These are phyloP conservation scores for Phalacrocorax aristotelis DNA, from an alignment of 2,113 vertebrate genomes.

Conservation along the genomic window DNA sequence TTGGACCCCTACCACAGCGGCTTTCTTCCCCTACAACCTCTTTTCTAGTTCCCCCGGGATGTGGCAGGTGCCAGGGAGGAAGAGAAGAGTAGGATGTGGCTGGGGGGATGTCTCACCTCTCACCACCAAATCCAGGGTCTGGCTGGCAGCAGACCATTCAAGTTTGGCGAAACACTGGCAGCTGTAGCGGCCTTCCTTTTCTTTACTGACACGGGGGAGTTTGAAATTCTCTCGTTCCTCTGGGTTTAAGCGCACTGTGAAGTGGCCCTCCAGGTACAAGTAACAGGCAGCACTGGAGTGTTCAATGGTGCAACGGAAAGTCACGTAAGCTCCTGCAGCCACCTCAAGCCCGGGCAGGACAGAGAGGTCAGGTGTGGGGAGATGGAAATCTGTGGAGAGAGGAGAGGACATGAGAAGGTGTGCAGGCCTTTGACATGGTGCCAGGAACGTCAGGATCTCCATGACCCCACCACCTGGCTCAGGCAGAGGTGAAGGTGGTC, in stretches of 20 bases:
- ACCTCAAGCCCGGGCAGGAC: background rate
- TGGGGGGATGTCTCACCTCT: background rate
- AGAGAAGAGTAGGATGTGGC: background rate
- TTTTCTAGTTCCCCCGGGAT: background rate
- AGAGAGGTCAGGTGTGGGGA: background rate
- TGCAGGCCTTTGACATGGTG: background rate
- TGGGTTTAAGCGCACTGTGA: fast-evolving
- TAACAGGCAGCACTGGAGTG: background rate
- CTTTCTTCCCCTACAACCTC: background rate
- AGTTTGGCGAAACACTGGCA: background rate
- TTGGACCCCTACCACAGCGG: background rate
- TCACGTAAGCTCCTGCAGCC: background rate
- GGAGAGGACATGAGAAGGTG: background rate
- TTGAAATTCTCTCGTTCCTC: background rate
- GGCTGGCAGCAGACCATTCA: background rate
- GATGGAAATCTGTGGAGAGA: background rate
- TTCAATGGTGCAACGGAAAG: background rate
- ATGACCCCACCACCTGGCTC: background rate
- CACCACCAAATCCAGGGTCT: background rate
- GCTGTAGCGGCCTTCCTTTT: background rate
- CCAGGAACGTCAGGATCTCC: background rate
- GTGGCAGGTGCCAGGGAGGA: background rate
- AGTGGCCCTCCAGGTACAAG: background rate
- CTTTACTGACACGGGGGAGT: background rate
- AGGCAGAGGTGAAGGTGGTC: background rate